These are phyloP conservation scores for Amiota minor DNA, from an alignment of 2,888 invertebrate species.

Conservation along the genomic window DNA sequence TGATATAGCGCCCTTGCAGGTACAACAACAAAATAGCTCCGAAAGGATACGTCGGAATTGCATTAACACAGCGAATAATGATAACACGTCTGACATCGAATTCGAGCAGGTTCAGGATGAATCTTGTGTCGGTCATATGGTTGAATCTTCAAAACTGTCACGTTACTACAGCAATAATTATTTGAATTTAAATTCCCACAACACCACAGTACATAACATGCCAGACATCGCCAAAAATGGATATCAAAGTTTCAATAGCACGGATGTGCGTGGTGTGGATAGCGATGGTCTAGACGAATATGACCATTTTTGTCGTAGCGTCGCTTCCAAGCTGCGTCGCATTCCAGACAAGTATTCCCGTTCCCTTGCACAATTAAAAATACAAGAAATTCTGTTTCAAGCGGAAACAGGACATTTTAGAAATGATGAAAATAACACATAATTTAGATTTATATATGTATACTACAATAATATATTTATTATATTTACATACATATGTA, in stretches of 20 bases:
- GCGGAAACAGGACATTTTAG: constrained; percentile 65
- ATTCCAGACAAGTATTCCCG: constrained; percentile 63
- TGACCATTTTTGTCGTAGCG: constrained; percentile 61
- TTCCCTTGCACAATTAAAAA: constrained; percentile 66
- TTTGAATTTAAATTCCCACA: background rate
- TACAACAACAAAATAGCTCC: background rate
- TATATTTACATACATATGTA: too few species aligned
- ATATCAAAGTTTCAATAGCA: background rate
- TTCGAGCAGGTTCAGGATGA: too few species aligned
- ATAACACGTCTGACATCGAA: background rate
- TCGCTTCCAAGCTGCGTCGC: constrained; percentile 62
- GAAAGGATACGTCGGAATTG: background rate
- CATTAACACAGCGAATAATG: background rate
- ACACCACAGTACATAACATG: background rate
- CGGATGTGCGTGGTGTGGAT: background rate
- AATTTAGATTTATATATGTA: too few species aligned
- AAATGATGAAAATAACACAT: too few species aligned
- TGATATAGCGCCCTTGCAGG: too few species aligned
- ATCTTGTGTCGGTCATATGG: background rate
- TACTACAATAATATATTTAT: too few species aligned
- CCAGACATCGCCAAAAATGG: background rate
- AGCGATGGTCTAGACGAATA: constrained; percentile 55
- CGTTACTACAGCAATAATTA: background rate
- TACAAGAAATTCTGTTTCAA: constrained; percentile 68
- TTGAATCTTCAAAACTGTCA: background rate